Base-by-base conservation (phyloP, 2,113 vertebrate genomes). In the Serinus canaria region DNA sequence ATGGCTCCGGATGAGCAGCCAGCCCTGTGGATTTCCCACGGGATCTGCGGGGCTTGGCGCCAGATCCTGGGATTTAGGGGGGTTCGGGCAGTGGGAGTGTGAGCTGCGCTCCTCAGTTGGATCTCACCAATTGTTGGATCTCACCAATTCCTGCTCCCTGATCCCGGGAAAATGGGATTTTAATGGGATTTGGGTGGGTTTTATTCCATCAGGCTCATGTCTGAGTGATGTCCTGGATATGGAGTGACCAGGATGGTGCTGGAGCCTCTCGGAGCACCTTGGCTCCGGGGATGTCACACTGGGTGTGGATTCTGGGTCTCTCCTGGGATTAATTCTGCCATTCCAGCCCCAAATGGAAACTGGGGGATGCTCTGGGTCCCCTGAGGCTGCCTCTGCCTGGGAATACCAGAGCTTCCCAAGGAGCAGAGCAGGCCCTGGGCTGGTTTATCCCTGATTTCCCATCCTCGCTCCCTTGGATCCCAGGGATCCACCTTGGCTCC, bases 181-280 rank as follows among this genome's bases (percentile, higher is more conserved):
- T 1, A 1, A 6, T 7, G 0, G 60, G 52, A 1, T 85, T 49
- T 5, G 2, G 8, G 2, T 0, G 31, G 59, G 0, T 33, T 73
- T 66, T 23, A 6, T 50, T 25, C 52, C 18, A 0, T 18, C 12
- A 0, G 3, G 7, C 8, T 7, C 7, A 0, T 6, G 8, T 28
- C 31, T 15, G 0, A 0, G 24, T 4, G 77, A 3, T 37, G 44
- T 22, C 11, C 33, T 3, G 68, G 68, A 7, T 23, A 22, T 56
- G 56, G 74, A 25, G 3, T 1, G 2, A 1, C 7, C 0, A 2
- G 64, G n/a, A 13, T 24, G 47, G 52, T 1, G 27, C 15, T 33
- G 55, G 74, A 33, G 3, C 0, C 46, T 37, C 39, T 37, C 0
- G 41, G 41, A 76, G 43, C 43, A 1, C 12, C 35, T 20, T 2